These are phyloP conservation scores for Poecilobothrus nobilitatus DNA, from an alignment of 2,888 invertebrate genomes.

Conservation along the genomic window DNA sequence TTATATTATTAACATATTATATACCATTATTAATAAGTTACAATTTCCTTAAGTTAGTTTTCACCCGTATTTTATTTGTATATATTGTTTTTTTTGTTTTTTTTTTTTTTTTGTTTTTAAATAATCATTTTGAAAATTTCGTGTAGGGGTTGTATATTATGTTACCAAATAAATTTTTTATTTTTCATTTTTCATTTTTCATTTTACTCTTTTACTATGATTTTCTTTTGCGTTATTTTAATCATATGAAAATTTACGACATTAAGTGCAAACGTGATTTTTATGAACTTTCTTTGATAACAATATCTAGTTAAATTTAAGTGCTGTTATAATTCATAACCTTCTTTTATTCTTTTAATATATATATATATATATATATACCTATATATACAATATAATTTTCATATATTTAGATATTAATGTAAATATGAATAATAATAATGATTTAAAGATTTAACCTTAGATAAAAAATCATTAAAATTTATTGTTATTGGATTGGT, in stretches of 20 bases:
- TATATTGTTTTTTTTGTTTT: too few species aligned
- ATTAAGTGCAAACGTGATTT: conserved; percentile 6
- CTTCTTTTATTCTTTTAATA: not conserved
- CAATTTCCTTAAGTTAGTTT: not conserved
- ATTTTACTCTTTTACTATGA: too few species aligned
- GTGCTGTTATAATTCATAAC: not conserved
- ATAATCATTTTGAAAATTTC: too few species aligned
- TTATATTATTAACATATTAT: too few species aligned
- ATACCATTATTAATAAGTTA: not conserved
- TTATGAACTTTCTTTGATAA: not conserved
- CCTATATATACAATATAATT: not conserved
- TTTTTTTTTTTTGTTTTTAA: too few species aligned
- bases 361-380: not conserved
- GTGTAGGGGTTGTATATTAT: too few species aligned
- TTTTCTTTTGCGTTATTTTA: not conserved
- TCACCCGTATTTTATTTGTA: not conserved
- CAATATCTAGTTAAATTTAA: not conserved
- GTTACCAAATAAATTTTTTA: too few species aligned
- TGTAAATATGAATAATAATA: not conserved
- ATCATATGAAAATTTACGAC: conserved; percentile 6
- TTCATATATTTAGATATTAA: too few species aligned
- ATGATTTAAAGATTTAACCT: not conserved
- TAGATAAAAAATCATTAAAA: not conserved
- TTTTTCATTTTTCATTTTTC: too few species aligned
- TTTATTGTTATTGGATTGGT: not conserved